Evolutionary conservation across 2,113 vertebrate species (phyloP).

Genomic region (Malurus elegans): DNA sequence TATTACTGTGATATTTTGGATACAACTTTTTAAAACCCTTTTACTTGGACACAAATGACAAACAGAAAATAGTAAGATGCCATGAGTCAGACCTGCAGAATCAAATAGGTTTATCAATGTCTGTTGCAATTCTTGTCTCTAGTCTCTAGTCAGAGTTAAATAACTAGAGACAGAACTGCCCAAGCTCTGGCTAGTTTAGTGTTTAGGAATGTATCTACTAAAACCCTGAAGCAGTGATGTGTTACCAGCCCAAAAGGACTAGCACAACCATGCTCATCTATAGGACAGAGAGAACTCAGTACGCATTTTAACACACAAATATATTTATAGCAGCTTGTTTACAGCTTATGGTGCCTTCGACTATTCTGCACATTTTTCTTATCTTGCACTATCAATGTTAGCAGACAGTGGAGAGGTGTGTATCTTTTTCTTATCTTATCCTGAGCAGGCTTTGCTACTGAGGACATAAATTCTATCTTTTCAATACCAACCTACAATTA

Average conservation of each 20-base stretch:
- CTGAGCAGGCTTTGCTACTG: conserved; percentile 11
- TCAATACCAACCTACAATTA: conserved; percentile 7
- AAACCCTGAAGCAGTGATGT: not conserved
- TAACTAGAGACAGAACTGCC: not conserved
- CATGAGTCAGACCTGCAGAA: not conserved
- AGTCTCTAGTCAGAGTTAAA: not conserved
- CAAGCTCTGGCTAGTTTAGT: not conserved
- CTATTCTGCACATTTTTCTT: not conserved
- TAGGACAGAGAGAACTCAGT: not conserved
- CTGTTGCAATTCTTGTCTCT: not conserved
- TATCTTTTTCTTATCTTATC: conserved; percentile 29
- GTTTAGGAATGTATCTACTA: not conserved
- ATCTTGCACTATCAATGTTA: conserved; percentile 2
- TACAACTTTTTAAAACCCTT: not conserved
- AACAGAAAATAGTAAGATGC: not conserved
- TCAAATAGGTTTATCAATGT: not conserved
- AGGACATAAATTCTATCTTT: conserved; percentile 14
- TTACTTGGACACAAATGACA: not conserved
- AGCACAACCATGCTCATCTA: not conserved
- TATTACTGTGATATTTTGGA: not conserved
- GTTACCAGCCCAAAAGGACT: not conserved
- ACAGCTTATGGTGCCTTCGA: not conserved
- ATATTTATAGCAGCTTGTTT: not conserved
- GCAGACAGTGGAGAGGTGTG: not conserved
- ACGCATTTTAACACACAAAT: not conserved